Percentiles rank a stretch among this genome's conserved stretches.
Conservation (phyloP, 2,888 invertebrate species). For the Platycheirus rosarum region DNA sequence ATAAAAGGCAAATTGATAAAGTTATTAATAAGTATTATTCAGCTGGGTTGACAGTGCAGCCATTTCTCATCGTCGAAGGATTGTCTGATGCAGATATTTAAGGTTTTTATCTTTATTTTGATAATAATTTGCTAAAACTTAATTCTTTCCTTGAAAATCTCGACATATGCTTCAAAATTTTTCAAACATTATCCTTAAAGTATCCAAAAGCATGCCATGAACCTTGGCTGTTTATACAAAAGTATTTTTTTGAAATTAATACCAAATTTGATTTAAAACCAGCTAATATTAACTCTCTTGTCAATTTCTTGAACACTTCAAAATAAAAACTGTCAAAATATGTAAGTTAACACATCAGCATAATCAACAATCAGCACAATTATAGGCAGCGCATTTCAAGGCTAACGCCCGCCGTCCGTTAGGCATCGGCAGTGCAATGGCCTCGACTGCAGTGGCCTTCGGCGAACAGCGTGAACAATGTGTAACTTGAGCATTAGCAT, state of each 20-base stretch:
- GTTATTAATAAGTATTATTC: slow-evolving; percentile 22
- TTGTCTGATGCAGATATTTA: neutral
- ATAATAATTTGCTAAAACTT: slow-evolving; percentile 15
- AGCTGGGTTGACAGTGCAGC: slow-evolving; percentile 20
- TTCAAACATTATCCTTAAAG: slow-evolving; percentile 15
- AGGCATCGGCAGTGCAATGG: too few relatives aligned
- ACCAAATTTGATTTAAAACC: slow-evolving; percentile 1
- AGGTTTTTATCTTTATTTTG: slow-evolving; percentile 13
- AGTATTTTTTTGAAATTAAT: slow-evolving; percentile 5
- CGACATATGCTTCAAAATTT: slow-evolving; percentile 13
- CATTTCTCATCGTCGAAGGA: too few relatives aligned
- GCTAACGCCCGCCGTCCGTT: too few relatives aligned
- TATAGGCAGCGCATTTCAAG: too few relatives aligned
- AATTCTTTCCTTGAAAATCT: slow-evolving; percentile 6
- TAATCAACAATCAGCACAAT: too few relatives aligned
- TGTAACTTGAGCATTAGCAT: too few relatives aligned
- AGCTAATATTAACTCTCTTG: slow-evolving; percentile 7
- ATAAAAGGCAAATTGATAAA: too few relatives aligned
- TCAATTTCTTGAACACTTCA: too few relatives aligned
- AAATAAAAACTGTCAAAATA: too few relatives aligned
- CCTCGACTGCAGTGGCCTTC: too few relatives aligned
- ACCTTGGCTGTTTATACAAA: slow-evolving; percentile 2
- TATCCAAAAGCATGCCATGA: slow-evolving; percentile 19
- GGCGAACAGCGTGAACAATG: too few relatives aligned
- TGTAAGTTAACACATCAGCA: too few relatives aligned